Conservation (phyloP, 2,113 vertebrate genomes). For the Antechinus stuartii region DNA sequence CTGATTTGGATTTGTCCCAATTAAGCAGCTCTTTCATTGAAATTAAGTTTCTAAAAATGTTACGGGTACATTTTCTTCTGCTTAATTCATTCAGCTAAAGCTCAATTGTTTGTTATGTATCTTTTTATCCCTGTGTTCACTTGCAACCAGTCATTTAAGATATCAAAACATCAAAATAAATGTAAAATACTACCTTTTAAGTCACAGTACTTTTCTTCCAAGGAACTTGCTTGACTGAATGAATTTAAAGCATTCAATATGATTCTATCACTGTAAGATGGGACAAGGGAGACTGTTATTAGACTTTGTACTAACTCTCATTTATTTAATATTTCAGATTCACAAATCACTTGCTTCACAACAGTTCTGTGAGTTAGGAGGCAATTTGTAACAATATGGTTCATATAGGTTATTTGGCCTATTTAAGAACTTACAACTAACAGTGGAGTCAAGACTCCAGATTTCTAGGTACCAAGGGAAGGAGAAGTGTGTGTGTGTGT, state of each 20-base stretch:
- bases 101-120: conserved; percentile 49
- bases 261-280: not conserved
- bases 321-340: not conserved
- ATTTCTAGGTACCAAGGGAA: not conserved
- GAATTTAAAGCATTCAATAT: not conserved
- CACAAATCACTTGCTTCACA: not conserved
- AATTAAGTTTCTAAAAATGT: conserved; percentile 77
- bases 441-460: not conserved
- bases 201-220: conserved; percentile 29
- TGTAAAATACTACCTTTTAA: conserved; percentile 39
- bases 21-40: conserved; percentile 74
- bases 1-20: conserved; percentile 76
- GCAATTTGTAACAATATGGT: not conserved
- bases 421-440: not conserved
- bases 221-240: not conserved
- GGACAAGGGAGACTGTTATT: not conserved
- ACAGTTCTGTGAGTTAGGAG: not conserved
- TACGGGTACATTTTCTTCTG: conserved; percentile 53
- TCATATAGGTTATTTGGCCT: not conserved
- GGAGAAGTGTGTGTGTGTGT: too few species aligned
- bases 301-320: not conserved
- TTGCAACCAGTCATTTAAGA: conserved; percentile 36
- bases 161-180: conserved; percentile 54
- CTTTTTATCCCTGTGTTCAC: conserved; percentile 51
- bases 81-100: conserved; percentile 71